Conservation (phyloP, 2,888 invertebrate species). For the Agrochola macilenta region DNA sequence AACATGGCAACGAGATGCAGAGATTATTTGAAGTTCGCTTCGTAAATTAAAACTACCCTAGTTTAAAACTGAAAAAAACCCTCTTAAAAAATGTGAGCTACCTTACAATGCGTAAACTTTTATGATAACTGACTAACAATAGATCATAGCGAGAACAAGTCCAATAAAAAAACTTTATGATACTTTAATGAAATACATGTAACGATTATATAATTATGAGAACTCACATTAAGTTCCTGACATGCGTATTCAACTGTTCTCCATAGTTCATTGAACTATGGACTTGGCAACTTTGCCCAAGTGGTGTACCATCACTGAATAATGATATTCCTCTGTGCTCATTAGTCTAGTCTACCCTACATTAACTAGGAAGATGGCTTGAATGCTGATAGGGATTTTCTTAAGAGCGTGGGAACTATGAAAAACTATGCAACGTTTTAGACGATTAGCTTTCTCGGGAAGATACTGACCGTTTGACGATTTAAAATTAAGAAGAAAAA, state of each 20-base stretch:
- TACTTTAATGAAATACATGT: conserved; percentile 15
- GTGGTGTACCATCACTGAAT: conserved; percentile 54
- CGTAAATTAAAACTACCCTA: not conserved
- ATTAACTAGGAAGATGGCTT: conserved; percentile 23
- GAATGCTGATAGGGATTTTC: conserved; percentile 43
- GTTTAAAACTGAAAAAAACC: not conserved
- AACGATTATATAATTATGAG: conserved; percentile 49
- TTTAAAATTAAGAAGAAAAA: too few relatives aligned
- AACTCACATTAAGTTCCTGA: conserved; percentile 34
- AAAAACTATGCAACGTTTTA: not conserved
- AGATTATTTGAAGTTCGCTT: not conserved
- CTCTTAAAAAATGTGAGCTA: not conserved
- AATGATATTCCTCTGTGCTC: conserved; percentile 53
- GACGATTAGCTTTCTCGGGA: not conserved
- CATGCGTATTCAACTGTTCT: conserved; percentile 44
- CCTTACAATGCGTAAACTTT: not conserved
- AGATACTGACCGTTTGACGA: too few relatives aligned
- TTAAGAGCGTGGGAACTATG: conserved; percentile 31
- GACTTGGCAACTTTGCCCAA: conserved; percentile 56
- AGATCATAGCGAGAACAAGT: not conserved
- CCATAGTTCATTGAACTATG: conserved; percentile 64
- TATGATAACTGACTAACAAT: not conserved
- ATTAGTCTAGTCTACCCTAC: conserved; percentile 37
- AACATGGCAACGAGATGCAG: not conserved
- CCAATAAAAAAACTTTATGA: not conserved